Conservation (phyloP, 2,797 vertebrate genomes). For the Anguilla obscura region DNA sequence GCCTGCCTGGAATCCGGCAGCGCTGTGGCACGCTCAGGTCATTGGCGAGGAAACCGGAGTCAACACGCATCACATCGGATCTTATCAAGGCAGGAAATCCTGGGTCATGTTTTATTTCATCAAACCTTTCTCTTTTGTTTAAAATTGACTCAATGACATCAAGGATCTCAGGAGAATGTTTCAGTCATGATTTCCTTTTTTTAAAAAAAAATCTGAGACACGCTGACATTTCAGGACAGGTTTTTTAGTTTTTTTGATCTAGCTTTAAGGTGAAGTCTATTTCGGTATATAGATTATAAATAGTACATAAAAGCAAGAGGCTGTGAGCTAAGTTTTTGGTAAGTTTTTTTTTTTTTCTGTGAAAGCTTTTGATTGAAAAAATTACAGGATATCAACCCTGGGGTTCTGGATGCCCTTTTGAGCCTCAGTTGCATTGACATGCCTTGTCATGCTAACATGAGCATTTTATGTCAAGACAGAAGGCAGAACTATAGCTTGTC, state of each 20-base stretch:
- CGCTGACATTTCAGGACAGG: neutral
- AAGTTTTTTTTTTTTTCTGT: neutral
- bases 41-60: conserved; percentile 52
- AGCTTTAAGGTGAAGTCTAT: neutral
- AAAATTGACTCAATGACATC: neutral
- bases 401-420: neutral
- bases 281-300: neutral
- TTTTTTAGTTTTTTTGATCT: neutral
- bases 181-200: neutral
- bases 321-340: neutral
- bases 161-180: neutral
- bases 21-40: conserved; percentile 40
- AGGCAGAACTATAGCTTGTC: conserved; percentile 49
- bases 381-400: conserved; percentile 44
- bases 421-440: conserved; percentile 51
- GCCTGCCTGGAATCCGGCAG: conserved; percentile 38
- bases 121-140: neutral
- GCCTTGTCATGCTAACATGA: conserved; percentile 56
- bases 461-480: conserved; percentile 57
- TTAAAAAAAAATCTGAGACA: neutral
- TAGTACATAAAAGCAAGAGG: neutral
- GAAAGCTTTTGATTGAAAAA: conserved; percentile 41
- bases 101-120: conserved; percentile 4
- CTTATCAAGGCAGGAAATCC: neutral
- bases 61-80: conserved; percentile 57